Evolutionary conservation across 1,140 invertebrate genomes (phyloP).

Genomic region (Ditylenchus dipsaci): DNA sequence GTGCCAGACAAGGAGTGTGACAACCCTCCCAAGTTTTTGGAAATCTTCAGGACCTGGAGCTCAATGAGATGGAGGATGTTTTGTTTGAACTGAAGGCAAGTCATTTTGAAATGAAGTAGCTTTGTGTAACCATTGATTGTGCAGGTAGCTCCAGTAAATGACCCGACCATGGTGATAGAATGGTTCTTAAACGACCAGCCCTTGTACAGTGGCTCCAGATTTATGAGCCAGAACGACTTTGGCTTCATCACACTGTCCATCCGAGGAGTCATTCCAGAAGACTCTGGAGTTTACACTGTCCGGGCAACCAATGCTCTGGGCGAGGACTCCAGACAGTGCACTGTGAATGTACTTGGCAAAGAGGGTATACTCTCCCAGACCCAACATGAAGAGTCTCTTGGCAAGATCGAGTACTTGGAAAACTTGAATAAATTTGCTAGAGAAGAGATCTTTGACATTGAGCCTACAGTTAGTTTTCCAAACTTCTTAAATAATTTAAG

Average conservation of each 20-base stretch:
- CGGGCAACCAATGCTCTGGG: conserved; percentile 83
- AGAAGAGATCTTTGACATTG: conserved; percentile 68
- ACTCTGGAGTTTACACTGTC: conserved; percentile 86
- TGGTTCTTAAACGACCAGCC: conserved; percentile 88
- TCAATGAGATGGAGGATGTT: conserved; percentile 63
- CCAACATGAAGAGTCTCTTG: conserved; percentile 74
- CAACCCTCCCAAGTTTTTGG: conserved; percentile 47
- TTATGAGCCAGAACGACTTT: conserved; percentile 91
- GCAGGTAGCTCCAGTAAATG: conserved; percentile 69
- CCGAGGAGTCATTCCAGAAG: conserved; percentile 87
- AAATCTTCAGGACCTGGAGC: conserved; percentile 7
- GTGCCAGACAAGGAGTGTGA: conserved; percentile 46
- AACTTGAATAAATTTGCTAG: conserved; percentile 72
- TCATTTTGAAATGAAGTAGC: neutral
- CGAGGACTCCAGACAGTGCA: conserved; percentile 84
- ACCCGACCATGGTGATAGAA: conserved; percentile 57
- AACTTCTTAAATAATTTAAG: neutral
- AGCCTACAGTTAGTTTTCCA: conserved; percentile 21
- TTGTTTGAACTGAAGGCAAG: conserved; percentile 74
- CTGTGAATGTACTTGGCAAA: conserved; percentile 73
- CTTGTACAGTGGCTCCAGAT: conserved; percentile 63
- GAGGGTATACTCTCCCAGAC: conserved; percentile 79
- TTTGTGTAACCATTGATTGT: conserved; percentile 63
- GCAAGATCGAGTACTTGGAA: conserved; percentile 83
- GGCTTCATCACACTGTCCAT: conserved; percentile 93